Conservation (phyloP, 2,113 vertebrate species). For the Probosciger aterrimus region DNA sequence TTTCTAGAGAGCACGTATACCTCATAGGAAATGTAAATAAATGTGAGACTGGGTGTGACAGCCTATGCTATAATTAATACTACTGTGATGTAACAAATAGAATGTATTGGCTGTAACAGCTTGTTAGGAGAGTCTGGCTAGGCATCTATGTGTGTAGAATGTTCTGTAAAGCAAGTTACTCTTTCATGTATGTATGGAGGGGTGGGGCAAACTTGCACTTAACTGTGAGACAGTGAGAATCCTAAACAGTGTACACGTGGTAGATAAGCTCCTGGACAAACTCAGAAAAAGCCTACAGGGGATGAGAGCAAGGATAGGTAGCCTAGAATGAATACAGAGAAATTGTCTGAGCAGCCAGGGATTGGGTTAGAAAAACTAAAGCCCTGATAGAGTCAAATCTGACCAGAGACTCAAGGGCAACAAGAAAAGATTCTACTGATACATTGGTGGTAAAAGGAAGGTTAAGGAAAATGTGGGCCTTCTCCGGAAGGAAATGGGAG, state of each 20-base stretch:
- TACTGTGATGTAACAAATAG: neutral
- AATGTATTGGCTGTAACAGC: neutral
- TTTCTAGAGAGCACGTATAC: neutral
- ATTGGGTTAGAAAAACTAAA: neutral
- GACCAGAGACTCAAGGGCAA: neutral
- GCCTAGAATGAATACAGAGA: neutral
- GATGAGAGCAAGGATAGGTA: neutral
- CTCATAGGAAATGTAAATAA: neutral
- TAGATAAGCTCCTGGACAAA: neutral
- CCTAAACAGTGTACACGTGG: neutral
- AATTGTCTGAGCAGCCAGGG: neutral
- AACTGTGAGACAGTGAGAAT: neutral
- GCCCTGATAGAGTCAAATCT: neutral
- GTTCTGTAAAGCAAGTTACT: neutral
- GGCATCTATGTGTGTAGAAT: neutral
- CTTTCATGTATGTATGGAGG: neutral
- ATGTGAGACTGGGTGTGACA: neutral
- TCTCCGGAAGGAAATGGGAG: neutral
- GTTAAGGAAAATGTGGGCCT: neutral
- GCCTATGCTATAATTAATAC: neutral
- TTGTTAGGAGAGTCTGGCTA: neutral
- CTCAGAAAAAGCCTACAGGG: neutral
- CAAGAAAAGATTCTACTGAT: neutral
- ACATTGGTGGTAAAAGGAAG: neutral
- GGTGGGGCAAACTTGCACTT: neutral